Evolutionary conservation across 2,797 vertebrate species (phyloP).

Genomic region (Falco concolor): DNA sequence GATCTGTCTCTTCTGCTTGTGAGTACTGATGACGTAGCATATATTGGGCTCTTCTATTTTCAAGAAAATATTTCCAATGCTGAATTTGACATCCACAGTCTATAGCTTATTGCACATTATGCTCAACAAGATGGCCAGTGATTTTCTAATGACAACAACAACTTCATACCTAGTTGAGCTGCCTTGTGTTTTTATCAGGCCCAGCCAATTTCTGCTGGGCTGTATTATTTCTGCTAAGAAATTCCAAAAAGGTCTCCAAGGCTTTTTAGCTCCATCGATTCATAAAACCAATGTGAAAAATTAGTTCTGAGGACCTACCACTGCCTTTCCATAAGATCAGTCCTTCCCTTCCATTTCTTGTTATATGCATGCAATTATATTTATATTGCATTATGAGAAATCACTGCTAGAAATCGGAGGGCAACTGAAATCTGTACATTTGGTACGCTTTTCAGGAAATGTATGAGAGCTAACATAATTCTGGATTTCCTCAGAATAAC

Average conservation of each 20-base stretch:
- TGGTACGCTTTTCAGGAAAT: not conserved
- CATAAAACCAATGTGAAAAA: not conserved
- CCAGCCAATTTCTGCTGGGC: not conserved
- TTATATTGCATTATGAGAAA: not conserved
- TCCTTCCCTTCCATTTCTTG: not conserved
- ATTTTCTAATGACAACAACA: slow-evolving; percentile 2
- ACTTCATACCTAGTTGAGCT: not conserved
- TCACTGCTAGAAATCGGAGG: not conserved
- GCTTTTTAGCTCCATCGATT: not conserved
- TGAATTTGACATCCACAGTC: not conserved
- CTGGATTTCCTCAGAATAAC: not conserved
- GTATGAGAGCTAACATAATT: not conserved
- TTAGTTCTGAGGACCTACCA: not conserved
- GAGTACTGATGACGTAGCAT: not conserved
- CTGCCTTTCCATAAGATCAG: not conserved
- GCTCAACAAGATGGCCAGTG: not conserved
- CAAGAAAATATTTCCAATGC: not conserved
- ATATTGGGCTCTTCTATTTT: not conserved
- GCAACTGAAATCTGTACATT: not conserved
- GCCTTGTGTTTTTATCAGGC: not conserved
- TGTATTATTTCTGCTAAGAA: not conserved
- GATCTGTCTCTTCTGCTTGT: not conserved
- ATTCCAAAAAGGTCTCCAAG: not conserved
- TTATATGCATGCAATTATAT: not conserved
- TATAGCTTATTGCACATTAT: not conserved